Conservation (phyloP, 2,797 vertebrate genomes). For the Sparidentex hasta region DNA sequence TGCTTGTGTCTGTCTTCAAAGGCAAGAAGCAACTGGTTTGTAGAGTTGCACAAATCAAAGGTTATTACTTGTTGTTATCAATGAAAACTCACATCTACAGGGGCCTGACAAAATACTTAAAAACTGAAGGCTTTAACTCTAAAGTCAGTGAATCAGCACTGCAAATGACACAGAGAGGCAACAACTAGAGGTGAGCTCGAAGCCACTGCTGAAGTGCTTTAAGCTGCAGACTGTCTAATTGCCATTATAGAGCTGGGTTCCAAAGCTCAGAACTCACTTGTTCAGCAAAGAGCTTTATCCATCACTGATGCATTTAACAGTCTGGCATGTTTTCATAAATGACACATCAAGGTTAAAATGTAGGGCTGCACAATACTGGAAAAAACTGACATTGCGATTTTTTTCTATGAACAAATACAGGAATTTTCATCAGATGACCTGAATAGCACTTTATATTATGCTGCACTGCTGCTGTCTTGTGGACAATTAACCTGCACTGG, state of each 20-base stretch:
- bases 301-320: background rate
- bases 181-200: background rate
- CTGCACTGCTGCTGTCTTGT: too few relatives aligned
- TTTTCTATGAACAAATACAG: too few relatives aligned
- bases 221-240: background rate
- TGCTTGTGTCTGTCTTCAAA: background rate
- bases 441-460: too few relatives aligned
- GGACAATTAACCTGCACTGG: too few relatives aligned
- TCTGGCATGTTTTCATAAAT: background rate
- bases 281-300: background rate
- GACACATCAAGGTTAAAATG: background rate
- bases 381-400: too few relatives aligned
- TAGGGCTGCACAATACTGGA: too few relatives aligned
- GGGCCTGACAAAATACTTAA: background rate
- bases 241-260: background rate
- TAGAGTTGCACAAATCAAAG: background rate
- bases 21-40: background rate
- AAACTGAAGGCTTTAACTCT: background rate
- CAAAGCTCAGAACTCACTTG: too few relatives aligned
- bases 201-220: background rate
- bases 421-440: too few relatives aligned
- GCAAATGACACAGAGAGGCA: background rate
- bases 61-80: conserved; percentile 4
- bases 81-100: background rate
- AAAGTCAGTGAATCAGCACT: background rate